Evolutionary conservation across 2,113 vertebrate genomes (phyloP).

Genomic region (Climacteris rufus): DNA sequence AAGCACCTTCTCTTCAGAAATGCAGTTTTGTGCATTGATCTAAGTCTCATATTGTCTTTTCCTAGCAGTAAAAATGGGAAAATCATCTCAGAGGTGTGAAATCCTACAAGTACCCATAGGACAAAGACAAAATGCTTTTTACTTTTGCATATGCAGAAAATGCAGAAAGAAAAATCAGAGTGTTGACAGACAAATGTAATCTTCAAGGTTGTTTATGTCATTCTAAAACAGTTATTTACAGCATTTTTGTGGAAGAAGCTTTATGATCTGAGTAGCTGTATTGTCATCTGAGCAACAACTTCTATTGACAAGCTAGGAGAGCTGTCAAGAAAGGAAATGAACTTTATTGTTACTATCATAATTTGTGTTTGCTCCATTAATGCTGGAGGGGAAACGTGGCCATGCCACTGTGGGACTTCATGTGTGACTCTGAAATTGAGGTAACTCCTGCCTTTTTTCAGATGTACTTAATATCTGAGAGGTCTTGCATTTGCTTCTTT

Average conservation of each 20-base stretch:
- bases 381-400: no score
- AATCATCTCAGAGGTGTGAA: not conserved
- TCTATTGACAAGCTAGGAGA: not conserved
- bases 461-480: not conserved
- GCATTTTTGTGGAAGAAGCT: not conserved
- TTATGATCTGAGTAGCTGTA: not conserved
- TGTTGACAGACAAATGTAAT: not conserved
- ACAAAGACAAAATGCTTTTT: not conserved
- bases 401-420: not conserved
- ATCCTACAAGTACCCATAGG: not conserved
- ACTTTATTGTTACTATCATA: not conserved
- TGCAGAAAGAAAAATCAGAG: not conserved
- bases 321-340: not conserved
- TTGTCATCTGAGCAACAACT: not conserved
- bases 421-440: not conserved
- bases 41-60: not conserved
- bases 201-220: not conserved
- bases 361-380: not conserved
- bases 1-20: not conserved
- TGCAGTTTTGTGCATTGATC: not conserved
- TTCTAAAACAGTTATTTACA: not conserved
- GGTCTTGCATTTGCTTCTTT: not conserved
- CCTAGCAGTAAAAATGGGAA: not conserved
- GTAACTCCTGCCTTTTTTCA: not conserved
- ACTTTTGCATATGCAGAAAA: not conserved